Percentiles rank a stretch among this genome's conserved stretches.
phyloP scores from a whole-genome alignment of 1,140 invertebrate species.

The Eriocheir sinensis region DNA sequence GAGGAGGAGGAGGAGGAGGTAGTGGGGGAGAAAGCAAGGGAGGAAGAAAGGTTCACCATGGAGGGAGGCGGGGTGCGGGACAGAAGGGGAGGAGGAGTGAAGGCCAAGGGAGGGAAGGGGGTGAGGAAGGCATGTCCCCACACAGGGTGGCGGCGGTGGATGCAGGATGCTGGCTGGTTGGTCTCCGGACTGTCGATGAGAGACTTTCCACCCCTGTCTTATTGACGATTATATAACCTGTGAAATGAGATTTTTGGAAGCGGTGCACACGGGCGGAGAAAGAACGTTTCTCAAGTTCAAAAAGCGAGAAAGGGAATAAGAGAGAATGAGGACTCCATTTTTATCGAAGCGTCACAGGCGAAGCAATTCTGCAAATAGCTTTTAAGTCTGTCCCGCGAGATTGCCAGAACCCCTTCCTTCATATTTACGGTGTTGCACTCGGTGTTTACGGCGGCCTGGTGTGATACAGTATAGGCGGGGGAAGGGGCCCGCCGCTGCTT shows the following conservation, averaged over 20 bases:
- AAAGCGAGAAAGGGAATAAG: conserved; percentile 18
- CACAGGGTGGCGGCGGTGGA: not conserved
- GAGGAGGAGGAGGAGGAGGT: not conserved
- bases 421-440: conserved; percentile 73
- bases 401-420: conserved; percentile 66
- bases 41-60: not conserved
- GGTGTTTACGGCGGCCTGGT: conserved; percentile 63
- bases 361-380: conserved; percentile 77
- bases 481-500: not conserved
- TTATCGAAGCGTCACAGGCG: conserved; percentile 75
- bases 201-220: conserved; percentile 65
- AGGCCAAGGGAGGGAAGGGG: conserved; percentile 9
- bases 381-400: conserved; percentile 75
- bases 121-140: not conserved
- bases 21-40: not conserved
- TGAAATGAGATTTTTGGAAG: conserved; percentile 64
- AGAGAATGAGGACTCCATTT: conserved; percentile 49
- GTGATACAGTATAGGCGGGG: conserved; percentile 56
- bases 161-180: conserved; percentile 5
- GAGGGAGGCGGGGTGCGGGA: not conserved
- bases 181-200: conserved; percentile 44
- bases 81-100: conserved; percentile 10
- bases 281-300: not conserved
- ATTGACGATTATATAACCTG: conserved; percentile 69
- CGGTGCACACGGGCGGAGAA: not conserved